A percentile compares a stretch with the other conserved stretches of the same genome.
phyloP scores from a whole-genome alignment of 1,140 invertebrate genomes.

The Stegodyphus mimosarum region DNA sequence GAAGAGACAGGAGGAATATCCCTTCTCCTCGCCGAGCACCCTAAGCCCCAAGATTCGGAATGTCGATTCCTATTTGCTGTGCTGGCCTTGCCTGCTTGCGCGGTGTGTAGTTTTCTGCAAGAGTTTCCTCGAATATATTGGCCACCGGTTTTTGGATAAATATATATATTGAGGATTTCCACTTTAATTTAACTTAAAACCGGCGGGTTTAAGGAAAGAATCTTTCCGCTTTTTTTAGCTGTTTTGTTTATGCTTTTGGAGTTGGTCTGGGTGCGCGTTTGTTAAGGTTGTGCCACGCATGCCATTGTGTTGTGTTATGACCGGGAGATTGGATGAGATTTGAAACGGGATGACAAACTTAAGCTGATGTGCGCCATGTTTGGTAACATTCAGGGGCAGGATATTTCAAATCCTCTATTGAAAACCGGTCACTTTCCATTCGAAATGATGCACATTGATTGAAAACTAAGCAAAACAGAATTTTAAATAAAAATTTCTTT shows the following conservation, averaged over 20 bases:
- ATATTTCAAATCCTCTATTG: too few relatives aligned
- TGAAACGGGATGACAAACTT: background rate
- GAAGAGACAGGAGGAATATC: constrained; percentile 56
- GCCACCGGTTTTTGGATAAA: constrained; percentile 55
- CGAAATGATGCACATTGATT: too few relatives aligned
- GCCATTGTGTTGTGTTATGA: background rate
- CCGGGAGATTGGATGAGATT: background rate
- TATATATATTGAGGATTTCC: constrained; percentile 61
- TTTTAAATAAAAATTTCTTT: too few relatives aligned
- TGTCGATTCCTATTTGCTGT: constrained; percentile 60
- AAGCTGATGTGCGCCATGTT: background rate
- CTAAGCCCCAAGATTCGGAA: constrained; percentile 56
- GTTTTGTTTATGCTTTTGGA: background rate
- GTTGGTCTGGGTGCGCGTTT: background rate
- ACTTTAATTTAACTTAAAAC: constrained; percentile 61
- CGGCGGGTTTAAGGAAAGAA: constrained; percentile 40
- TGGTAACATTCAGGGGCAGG: background rate
- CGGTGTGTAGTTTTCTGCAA: constrained; percentile 15
- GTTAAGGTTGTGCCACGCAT: constrained; percentile 1
- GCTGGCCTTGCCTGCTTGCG: constrained; percentile 30
- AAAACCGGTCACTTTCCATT: too few relatives aligned
- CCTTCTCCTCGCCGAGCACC: constrained; percentile 31
- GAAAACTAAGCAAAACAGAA: too few relatives aligned
- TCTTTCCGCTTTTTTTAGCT: background rate
- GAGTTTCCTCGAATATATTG: constrained; percentile 51